phyloP scores from a whole-genome alignment of 2,888 invertebrate species.

The Nephrotoma flavescens region DNA sequence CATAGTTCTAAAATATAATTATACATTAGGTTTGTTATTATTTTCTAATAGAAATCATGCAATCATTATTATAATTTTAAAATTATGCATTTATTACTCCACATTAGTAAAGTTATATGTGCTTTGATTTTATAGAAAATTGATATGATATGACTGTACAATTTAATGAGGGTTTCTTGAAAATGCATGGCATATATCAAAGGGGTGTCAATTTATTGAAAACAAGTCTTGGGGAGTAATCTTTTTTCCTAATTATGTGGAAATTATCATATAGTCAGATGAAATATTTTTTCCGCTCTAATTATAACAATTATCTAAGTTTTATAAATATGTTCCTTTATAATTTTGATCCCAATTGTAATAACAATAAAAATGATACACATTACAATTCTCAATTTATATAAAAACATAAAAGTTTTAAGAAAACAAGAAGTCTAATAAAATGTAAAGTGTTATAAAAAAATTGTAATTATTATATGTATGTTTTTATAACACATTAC shows the following conservation, averaged over 20 bases:
- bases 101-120: not conserved
- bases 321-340: not conserved
- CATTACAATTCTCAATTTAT: not conserved
- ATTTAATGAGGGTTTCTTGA: not conserved
- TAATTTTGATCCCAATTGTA: not conserved
- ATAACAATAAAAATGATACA: not conserved
- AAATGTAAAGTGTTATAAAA: not conserved
- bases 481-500: not conserved
- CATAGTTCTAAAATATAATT: not conserved
- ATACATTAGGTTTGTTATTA: not conserved
- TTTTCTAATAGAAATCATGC: not conserved
- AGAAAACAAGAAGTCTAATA: not conserved
- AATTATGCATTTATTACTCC: not conserved
- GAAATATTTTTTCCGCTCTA: not conserved
- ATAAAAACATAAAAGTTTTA: not conserved
- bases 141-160: not conserved
- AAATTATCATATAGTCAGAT: not conserved
- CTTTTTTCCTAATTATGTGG: not conserved
- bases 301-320: not conserved
- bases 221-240: not conserved
- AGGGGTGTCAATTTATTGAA: not conserved
- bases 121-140: not conserved
- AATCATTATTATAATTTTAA: not conserved
- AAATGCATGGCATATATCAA: not conserved
- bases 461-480: not conserved